A percentile compares a stretch with the other conserved stretches of the same genome.
Conservation (phyloP, 2,888 invertebrate genomes). For the Clanis bilineata region DNA sequence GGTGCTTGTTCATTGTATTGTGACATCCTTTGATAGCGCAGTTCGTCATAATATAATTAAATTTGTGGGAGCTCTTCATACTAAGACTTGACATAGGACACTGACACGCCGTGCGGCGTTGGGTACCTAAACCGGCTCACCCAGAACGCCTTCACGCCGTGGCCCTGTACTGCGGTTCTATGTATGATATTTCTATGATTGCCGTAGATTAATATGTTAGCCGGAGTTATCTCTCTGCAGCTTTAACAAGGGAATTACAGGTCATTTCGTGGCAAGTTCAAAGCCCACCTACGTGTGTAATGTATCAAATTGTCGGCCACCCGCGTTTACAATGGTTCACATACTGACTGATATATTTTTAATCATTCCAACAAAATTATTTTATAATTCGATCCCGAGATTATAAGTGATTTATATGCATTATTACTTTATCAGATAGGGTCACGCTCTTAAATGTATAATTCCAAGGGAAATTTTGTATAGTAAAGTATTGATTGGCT, state of each 20-base stretch:
- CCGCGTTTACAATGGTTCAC: constrained; percentile 52
- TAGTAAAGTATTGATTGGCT: not conserved
- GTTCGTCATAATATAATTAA: too few species aligned
- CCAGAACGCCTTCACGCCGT: too few species aligned
- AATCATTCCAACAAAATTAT: constrained; percentile 45
- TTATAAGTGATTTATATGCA: constrained; percentile 13
- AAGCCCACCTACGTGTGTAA: constrained; percentile 71
- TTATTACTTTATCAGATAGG: constrained; percentile 23
- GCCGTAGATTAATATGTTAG: constrained; percentile 69
- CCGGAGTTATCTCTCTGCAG: constrained; percentile 53
- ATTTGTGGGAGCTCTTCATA: too few species aligned
- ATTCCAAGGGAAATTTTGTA: not conserved
- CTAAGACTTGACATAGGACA: too few species aligned
- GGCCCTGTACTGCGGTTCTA: too few species aligned
- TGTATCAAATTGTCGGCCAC: constrained; percentile 72
- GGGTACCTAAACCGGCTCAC: too few species aligned
- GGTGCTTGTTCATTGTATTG: too few species aligned
- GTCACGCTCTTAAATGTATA: constrained; percentile 22
- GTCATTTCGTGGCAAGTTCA: constrained; percentile 67
- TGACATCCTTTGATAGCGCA: too few species aligned
- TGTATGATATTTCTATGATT: too few species aligned
- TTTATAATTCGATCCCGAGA: constrained; percentile 36
- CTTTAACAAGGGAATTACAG: constrained; percentile 75
- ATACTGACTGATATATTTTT: constrained; percentile 58
- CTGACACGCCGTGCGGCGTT: too few species aligned